phyloP scores from a whole-genome alignment of 1,140 invertebrate genomes.

The Calephelis virginiensis region DNA sequence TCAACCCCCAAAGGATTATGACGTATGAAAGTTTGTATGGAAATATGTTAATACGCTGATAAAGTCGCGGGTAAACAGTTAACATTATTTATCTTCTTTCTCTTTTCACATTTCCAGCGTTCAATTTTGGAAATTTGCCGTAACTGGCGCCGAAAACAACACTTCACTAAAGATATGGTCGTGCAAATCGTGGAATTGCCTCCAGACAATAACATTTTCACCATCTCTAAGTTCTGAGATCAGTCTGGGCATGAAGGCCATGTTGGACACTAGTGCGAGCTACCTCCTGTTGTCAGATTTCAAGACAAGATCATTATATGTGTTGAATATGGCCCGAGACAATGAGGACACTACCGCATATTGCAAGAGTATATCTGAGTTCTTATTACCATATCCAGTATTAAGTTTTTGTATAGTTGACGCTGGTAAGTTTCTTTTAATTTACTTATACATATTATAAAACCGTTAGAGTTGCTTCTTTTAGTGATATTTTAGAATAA shows the following conservation, averaged over 20 bases:
- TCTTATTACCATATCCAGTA: conserved; percentile 89
- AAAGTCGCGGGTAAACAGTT: no score
- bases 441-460: background rate
- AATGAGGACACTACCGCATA: conserved; percentile 54
- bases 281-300: conserved; percentile 93
- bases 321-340: conserved; percentile 82
- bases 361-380: conserved; percentile 87
- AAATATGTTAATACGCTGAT: background rate
- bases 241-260: conserved; percentile 84
- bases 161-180: conserved; percentile 96
- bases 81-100: no score
- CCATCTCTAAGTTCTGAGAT: conserved; percentile 55
- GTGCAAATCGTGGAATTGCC: conserved; percentile 94
- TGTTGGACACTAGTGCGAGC: conserved; percentile 88
- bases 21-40: no score
- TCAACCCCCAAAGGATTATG: no score
- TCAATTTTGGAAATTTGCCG: conserved; percentile 95
- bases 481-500: no score
- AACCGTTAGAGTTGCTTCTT: no score
- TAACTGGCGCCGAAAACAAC: conserved; percentile 94
- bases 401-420: conserved; percentile 92
- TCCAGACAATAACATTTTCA: conserved; percentile 91
- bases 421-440: conserved; percentile 76
- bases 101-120: conserved; percentile 75
- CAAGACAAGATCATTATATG: conserved; percentile 86